A percentile compares a stretch with the other conserved stretches of the same genome.
phyloP scores from a whole-genome alignment of 2,888 invertebrate species.

The Nemoura dubitans region DNA sequence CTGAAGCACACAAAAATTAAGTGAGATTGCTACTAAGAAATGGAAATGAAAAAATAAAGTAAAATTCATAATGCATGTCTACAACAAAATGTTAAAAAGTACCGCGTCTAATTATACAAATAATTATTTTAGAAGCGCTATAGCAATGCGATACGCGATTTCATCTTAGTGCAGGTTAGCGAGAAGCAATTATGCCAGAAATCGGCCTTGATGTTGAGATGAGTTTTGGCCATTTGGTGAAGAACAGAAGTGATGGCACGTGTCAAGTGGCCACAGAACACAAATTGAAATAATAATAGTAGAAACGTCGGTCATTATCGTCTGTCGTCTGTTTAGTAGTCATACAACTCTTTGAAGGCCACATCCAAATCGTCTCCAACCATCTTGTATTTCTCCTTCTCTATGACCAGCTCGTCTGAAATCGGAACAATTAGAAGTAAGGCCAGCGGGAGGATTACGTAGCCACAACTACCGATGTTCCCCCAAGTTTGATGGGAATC shows the following conservation, averaged over 20 bases:
- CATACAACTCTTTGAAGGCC: slow-evolving; percentile 91
- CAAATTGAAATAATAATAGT: slow-evolving; percentile 45
- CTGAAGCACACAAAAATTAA: slow-evolving; percentile 41
- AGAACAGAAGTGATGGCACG: slow-evolving; percentile 53
- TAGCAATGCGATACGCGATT: background rate
- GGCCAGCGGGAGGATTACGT: slow-evolving; percentile 35
- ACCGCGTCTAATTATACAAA: slow-evolving; percentile 44
- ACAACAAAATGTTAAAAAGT: slow-evolving; percentile 44
- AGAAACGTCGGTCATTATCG: slow-evolving; percentile 43
- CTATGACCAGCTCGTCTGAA: slow-evolving; percentile 92
- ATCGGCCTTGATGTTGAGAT: slow-evolving; percentile 31
- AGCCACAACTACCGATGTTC: slow-evolving; percentile 10
- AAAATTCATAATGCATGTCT: slow-evolving; percentile 48
- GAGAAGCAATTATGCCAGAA: slow-evolving; percentile 9
- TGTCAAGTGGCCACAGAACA: slow-evolving; percentile 41
- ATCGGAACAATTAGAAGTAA: slow-evolving; percentile 52
- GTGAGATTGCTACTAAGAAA: slow-evolving; percentile 14
- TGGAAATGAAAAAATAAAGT: slow-evolving; percentile 42
- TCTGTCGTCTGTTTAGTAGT: slow-evolving; percentile 61
- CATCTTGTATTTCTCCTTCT: slow-evolving; percentile 99
- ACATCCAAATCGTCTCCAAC: slow-evolving; percentile 99
- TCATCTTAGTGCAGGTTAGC: slow-evolving; percentile 32
- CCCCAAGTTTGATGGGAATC: slow-evolving; percentile 38
- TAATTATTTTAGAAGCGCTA: slow-evolving; percentile 32
- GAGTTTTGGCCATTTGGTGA: slow-evolving; percentile 43